A percentile compares a stretch with the other conserved stretches of the same genome.
Evolutionary conservation across 2,797 vertebrate genomes (phyloP).

Genomic region (Cynodonichthys magdalenae): DNA sequence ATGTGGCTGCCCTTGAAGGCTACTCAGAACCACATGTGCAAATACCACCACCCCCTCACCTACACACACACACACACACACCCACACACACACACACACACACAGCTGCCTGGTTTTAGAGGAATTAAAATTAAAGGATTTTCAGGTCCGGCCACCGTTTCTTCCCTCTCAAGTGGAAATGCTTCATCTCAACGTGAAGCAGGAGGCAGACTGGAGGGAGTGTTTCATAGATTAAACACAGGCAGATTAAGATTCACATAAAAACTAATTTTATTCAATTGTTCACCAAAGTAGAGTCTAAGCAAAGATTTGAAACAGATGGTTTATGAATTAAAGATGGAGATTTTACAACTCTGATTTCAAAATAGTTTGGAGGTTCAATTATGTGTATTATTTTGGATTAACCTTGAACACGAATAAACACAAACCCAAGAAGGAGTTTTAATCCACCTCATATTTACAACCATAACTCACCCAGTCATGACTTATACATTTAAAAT

Average conservation of each 20-base stretch:
- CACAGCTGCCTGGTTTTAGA: conserved; percentile 42
- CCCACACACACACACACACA: conserved; percentile 19
- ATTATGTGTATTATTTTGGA: too few relatives aligned
- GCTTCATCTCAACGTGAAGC: conserved; percentile 56
- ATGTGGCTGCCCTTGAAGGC: conserved; percentile 72
- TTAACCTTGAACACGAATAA: too few relatives aligned
- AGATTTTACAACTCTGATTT: too few relatives aligned
- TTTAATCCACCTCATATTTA: too few relatives aligned
- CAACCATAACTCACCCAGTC: too few relatives aligned
- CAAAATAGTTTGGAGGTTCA: too few relatives aligned
- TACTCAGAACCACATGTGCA: conserved; percentile 71
- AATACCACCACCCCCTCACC: conserved; percentile 39
- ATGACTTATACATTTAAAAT: too few relatives aligned
- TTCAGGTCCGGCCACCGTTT: conserved; percentile 50
- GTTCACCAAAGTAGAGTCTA: too few relatives aligned
- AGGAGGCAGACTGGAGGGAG: conserved; percentile 41
- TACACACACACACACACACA: conserved; percentile 24
- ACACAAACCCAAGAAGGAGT: too few relatives aligned
- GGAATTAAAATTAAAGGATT: conserved; percentile 74
- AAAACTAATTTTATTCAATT: not conserved
- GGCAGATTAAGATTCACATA: not conserved
- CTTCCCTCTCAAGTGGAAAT: conserved; percentile 52
- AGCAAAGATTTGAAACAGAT: too few relatives aligned
- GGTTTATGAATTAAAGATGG: too few relatives aligned
- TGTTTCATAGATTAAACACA: not conserved